Percentiles rank a stretch among this genome's conserved stretches.
Evolutionary conservation across 2,888 invertebrate genomes (phyloP).

Genomic region (Ephialtes manifestator): DNA sequence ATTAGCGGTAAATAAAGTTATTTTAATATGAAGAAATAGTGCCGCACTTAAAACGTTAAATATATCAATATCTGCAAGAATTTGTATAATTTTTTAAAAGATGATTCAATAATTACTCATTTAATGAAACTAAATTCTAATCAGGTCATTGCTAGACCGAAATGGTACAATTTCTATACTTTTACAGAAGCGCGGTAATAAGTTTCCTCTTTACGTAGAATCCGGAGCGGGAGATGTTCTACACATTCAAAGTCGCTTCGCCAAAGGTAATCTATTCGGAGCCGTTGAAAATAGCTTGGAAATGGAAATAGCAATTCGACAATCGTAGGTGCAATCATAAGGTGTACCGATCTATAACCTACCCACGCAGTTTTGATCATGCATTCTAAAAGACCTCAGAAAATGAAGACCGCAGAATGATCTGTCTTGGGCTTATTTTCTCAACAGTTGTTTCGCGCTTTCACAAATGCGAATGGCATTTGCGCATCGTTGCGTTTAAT

Average conservation of each 20-base stretch:
- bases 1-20: too few relatives aligned
- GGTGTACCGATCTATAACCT: too few relatives aligned
- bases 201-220: neutral
- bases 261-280: neutral
- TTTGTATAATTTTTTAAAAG: neutral
- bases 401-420: neutral
- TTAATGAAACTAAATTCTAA: too few relatives aligned
- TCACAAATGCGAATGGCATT: neutral
- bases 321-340: constrained; percentile 14
- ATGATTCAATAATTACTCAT: neutral
- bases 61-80: neutral
- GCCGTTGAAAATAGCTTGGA: neutral
- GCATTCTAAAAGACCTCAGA: neutral
- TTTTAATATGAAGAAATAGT: too few relatives aligned
- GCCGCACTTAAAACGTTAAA: too few relatives aligned
- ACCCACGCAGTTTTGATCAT: neutral
- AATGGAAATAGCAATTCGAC: constrained; percentile 11
- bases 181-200: neutral
- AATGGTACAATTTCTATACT: neutral
- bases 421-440: neutral
- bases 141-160: neutral
- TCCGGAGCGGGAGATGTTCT: neutral
- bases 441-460: constrained; percentile 1
- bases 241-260: neutral
- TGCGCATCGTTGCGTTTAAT: constrained; percentile 12